Evolutionary conservation across 2,797 vertebrate species (phyloP).

Genomic region (Hozukius guyotensis): DNA sequence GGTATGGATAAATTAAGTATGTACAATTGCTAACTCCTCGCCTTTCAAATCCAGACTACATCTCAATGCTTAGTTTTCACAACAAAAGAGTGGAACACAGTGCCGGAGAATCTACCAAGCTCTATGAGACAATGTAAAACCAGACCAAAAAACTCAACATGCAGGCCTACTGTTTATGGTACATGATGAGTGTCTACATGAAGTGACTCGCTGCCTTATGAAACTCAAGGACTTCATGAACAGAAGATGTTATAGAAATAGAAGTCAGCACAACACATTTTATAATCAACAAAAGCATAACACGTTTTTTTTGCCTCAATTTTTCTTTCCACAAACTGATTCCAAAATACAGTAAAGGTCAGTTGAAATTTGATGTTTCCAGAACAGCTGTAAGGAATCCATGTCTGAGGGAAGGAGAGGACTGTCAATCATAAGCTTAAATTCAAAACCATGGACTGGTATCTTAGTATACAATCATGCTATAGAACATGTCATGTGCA

Average conservation of each 20-base stretch:
- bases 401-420: neutral
- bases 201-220: neutral
- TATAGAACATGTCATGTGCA: neutral
- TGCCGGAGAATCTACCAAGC: neutral
- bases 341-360: neutral
- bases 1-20: constrained; percentile 63
- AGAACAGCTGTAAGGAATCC: neutral
- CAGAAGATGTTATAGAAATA: neutral
- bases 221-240: neutral
- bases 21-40: neutral
- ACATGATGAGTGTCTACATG: neutral
- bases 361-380: neutral
- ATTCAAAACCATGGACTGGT: neutral
- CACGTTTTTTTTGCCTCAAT: neutral
- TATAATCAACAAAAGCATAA: neutral
- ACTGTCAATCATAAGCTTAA: too few relatives aligned
- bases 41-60: neutral
- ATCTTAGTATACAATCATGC: neutral
- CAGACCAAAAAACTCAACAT: neutral
- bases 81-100: neutral
- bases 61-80: neutral
- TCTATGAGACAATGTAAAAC: neutral
- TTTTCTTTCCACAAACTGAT: neutral
- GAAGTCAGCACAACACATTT: neutral
- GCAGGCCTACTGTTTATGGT: neutral